Base-by-base conservation (phyloP, 2,888 invertebrate species). In the Ptychoptera contaminata region DNA sequence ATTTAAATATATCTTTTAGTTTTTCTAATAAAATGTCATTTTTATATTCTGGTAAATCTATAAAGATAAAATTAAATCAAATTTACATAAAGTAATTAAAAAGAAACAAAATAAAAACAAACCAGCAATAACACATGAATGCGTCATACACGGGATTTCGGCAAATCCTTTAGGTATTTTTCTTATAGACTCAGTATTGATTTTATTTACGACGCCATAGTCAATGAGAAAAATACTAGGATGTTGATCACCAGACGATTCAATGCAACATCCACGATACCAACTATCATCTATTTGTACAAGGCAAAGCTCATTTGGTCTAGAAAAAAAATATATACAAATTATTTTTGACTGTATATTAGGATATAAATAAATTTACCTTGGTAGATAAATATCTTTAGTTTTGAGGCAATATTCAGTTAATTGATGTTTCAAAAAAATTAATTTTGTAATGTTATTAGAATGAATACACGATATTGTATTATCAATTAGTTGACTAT, bases 181-280 rank as follows among this genome's bases (percentile, higher is more conserved):
- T 0, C 57, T 56, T 42, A 65, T 63, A 12, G 59, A 49, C 2
- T 55, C 45, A 0, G 65, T 53, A 37, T 53, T 51, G 2, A 56
- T 52, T 6, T 54, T 47, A 1, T 49, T 47, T 16, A 62, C 54
- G 31, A 61, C 62, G 0, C 65, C 65, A 47, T 59, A 63, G 44
- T 65, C 65, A 12, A 63, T 49, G 39, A 65, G 65, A 6, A 55
- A 45, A 36, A 65, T 58, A 16, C 58, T 55, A 0, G 64, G 65
- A 49, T 58, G 48, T 1, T 62, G 63, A 56, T 65, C 63, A 14
- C 63, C 63, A 2, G 60, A 58, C 12, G 55, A 49, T 47, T 65
- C 63, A 42, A 63, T 39, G 42, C 58, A 61, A 35, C 55, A 40
- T 0, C 61, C 64, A 2, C 65, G 60, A 50, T 60, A 60, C 65